Base-by-base conservation (phyloP, 2,888 invertebrate species). In the Campoplex capitator region DNA sequence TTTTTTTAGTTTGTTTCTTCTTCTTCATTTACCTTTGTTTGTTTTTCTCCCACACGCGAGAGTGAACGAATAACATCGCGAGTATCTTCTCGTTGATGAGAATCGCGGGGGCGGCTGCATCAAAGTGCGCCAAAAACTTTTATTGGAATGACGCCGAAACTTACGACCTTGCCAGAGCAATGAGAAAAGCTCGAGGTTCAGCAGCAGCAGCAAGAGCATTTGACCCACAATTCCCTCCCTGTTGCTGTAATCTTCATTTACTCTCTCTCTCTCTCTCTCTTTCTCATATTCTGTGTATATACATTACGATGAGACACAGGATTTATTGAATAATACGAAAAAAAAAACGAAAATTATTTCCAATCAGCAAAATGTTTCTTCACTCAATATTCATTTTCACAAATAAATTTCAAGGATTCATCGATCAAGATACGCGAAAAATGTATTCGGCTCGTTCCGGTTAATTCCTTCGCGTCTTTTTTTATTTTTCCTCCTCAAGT, bases 81-180 rank as follows among this genome's bases (percentile, higher is more conserved):
- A 23, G 23, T 23, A 23, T 23, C 23, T 23, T 76, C 62, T 70
- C 48, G 73, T 78, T 54, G 76, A 81, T 56, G 84, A 73, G 54
- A 45, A 56, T 48, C 77, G 88, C 78, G 88, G 86, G 82, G 87
- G 88, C 87, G 88, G 80, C 62, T 75, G 58, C 75, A 70, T 6
- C 76, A 48, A 67, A 78, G 85, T 80, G 84, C 83, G 92, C 92
- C 92, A 92, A 89, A 91, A 89, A 91, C 86, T 90, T 91, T 91
- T 92, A 89, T 92, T 92, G 92, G 92, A 92, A 90, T 88, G 86
- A 71, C 89, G 92, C 91, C 92, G 91, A 90, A 90, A 67, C 65
- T 74, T 88, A 75, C 89, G 89, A 91, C 91, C 91, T 91, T 91
- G 91, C 90, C 91, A 89, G 89, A 90, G 89, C 88, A 90, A 90